Conservation (phyloP, 2,888 invertebrate genomes). For the Melanotus villosus region DNA sequence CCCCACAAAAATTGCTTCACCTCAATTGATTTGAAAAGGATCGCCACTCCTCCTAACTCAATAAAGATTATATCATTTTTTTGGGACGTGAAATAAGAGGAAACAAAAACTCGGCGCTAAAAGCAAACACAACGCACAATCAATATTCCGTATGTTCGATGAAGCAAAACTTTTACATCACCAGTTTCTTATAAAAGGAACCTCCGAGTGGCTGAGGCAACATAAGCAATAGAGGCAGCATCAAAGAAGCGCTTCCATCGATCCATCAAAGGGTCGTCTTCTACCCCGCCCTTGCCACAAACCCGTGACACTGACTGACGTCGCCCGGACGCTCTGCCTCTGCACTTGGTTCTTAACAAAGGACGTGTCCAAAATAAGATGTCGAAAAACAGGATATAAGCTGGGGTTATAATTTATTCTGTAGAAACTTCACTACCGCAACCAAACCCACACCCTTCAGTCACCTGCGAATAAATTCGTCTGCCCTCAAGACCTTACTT, state of each 20-base stretch:
- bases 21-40: conserved; percentile 3
- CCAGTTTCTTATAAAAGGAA: conserved; percentile 36
- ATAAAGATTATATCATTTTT: conserved; percentile 22
- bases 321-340: conserved; percentile 10
- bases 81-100: conserved; percentile 12
- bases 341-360: conserved; percentile 14
- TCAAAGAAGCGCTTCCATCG: conserved; percentile 35
- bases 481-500: background rate
- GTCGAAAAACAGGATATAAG: conserved; percentile 22
- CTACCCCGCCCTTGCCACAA: conserved; percentile 16
- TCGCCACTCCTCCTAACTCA: conserved; percentile 8
- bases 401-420: conserved; percentile 17
- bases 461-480: conserved; percentile 4
- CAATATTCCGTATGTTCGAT: conserved; percentile 34
- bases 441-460: background rate
- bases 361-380: conserved; percentile 24
- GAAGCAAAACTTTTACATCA: conserved; percentile 36
- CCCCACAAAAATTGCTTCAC: too few species aligned
- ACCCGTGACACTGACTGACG: conserved; percentile 21
- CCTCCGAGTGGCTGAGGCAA: conserved; percentile 29
- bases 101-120: conserved; percentile 21
- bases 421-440: background rate
- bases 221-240: conserved; percentile 29
- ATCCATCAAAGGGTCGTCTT: conserved; percentile 36
- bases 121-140: conserved; percentile 31